These are phyloP conservation scores for Lepus oiostolus DNA, from an alignment of 2,797 vertebrate genomes.

Conservation along the genomic window DNA sequence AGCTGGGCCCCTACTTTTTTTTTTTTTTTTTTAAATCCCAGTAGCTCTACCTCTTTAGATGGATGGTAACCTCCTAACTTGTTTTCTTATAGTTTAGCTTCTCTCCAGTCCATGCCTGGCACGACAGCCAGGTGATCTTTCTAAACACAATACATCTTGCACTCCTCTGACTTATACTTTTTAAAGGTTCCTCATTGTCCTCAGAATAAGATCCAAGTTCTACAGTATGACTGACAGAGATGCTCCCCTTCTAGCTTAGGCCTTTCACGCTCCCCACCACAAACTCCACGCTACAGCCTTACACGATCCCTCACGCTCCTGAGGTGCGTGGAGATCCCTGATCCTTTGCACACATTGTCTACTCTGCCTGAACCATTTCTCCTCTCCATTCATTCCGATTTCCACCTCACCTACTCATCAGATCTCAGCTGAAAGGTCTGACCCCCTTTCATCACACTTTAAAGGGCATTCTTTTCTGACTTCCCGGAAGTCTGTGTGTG, in stretches of 20 bases:
- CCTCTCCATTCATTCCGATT: not conserved
- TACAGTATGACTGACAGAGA: constrained; percentile 8
- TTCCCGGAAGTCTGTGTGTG: not conserved
- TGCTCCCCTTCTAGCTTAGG: not conserved
- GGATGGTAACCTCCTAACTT: constrained; percentile 3
- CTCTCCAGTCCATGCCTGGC: not conserved
- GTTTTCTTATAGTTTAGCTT: constrained; percentile 6
- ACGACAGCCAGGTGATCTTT: not conserved
- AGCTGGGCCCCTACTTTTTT: not conserved
- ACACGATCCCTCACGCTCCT: constrained; percentile 38
- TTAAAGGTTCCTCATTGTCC: constrained; percentile 21
- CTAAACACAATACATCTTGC: constrained; percentile 37
- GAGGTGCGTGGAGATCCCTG: not conserved
- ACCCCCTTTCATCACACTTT: not conserved
- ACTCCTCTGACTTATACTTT: constrained; percentile 10
- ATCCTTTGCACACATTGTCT: constrained; percentile 13
- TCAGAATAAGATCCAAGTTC: constrained; percentile 32
- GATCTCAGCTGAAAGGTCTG: constrained; percentile 42
- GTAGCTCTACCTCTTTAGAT: not conserved
- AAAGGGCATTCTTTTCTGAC: constrained; percentile 44
- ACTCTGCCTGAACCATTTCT: not conserved
- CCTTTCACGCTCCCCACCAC: constrained; percentile 24
- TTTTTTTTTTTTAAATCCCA: not conserved
- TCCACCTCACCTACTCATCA: not conserved
- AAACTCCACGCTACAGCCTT: not conserved